Conservation (phyloP, 2,888 invertebrate species). For the Stenchaetothrips biformis region DNA sequence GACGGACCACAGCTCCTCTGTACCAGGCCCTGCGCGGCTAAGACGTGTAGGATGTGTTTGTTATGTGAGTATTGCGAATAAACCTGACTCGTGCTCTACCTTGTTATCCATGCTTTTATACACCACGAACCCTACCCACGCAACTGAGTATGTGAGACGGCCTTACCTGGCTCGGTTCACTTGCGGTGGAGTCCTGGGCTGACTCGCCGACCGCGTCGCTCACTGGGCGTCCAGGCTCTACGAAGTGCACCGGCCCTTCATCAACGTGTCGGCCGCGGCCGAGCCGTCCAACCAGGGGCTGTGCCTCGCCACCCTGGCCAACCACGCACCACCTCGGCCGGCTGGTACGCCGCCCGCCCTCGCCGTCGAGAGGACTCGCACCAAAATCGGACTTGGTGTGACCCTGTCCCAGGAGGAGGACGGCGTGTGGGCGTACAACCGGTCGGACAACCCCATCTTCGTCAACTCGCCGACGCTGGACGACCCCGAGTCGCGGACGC, state of each 20-base stretch:
- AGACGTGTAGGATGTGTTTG: too few species aligned
- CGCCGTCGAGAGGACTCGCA: slow-evolving; percentile 60
- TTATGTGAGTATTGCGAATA: too few species aligned
- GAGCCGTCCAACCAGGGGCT: slow-evolving; percentile 58
- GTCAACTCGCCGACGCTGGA: slow-evolving; percentile 79
- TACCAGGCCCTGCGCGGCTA: too few species aligned
- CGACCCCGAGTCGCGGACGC: slow-evolving; percentile 62
- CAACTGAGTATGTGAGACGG: too few species aligned
- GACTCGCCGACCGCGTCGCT: slow-evolving; percentile 76
- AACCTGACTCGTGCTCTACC: too few species aligned
- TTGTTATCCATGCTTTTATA: too few species aligned
- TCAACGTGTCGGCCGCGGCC: slow-evolving; percentile 59
- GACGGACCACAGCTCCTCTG: too few species aligned
- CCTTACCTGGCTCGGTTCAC: too few species aligned
- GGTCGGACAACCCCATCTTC: slow-evolving; percentile 75
- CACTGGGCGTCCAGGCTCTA: too few species aligned
- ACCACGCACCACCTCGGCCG: slow-evolving; percentile 43
- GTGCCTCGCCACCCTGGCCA: slow-evolving; percentile 58
- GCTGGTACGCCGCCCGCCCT: slow-evolving; percentile 44
- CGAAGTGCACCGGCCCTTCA: slow-evolving; percentile 66
- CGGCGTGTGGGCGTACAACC: slow-evolving; percentile 83
- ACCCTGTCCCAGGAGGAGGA: slow-evolving; percentile 77
- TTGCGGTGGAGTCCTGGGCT: slow-evolving; percentile 96
- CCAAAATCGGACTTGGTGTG: slow-evolving; percentile 82
- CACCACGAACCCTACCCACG: too few species aligned